Percentiles rank a stretch among this genome's conserved stretches.
Evolutionary conservation across 2,797 vertebrate genomes (phyloP).

Genomic region (Centroberyx gerrardi): DNA sequence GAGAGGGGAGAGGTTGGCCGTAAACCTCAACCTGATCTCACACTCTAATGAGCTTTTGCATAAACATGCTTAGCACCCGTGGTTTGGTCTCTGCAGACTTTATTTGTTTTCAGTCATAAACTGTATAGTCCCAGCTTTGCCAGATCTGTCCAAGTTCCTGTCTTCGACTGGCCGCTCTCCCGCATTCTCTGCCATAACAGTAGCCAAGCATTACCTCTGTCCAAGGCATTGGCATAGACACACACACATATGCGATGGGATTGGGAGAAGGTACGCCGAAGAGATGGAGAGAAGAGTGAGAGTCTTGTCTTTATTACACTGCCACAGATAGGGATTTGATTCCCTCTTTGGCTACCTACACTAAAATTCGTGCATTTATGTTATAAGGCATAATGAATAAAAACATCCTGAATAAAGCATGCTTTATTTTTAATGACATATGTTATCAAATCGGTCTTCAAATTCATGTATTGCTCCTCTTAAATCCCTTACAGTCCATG

Average conservation of each 20-base stretch:
- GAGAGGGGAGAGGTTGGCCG: constrained; percentile 36
- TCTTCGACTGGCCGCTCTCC: constrained; percentile 62
- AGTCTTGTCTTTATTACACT: not conserved
- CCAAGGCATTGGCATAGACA: constrained; percentile 44
- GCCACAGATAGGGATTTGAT: too few relatives aligned
- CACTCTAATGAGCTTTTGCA: constrained; percentile 64
- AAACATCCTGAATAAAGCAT: too few relatives aligned
- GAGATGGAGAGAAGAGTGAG: not conserved
- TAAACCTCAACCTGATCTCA: constrained; percentile 59
- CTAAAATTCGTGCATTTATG: not conserved
- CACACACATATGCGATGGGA: not conserved
- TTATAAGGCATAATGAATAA: too few relatives aligned
- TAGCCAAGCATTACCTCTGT: constrained; percentile 64
- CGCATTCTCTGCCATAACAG: constrained; percentile 66
- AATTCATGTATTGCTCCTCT: not conserved
- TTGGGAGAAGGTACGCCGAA: not conserved
- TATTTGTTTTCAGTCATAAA: constrained; percentile 70
- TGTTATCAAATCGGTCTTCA: too few relatives aligned
- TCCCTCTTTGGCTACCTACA: too few relatives aligned
- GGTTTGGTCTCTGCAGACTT: constrained; percentile 56
- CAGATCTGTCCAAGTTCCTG: constrained; percentile 67
- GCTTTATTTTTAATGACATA: too few relatives aligned
- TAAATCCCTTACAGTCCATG: not conserved
- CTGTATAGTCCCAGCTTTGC: constrained; percentile 52
- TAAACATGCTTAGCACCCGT: constrained; percentile 45